Evolutionary conservation across 2,113 vertebrate genomes (phyloP).

Genomic region (Prochilodus magdalenae): DNA sequence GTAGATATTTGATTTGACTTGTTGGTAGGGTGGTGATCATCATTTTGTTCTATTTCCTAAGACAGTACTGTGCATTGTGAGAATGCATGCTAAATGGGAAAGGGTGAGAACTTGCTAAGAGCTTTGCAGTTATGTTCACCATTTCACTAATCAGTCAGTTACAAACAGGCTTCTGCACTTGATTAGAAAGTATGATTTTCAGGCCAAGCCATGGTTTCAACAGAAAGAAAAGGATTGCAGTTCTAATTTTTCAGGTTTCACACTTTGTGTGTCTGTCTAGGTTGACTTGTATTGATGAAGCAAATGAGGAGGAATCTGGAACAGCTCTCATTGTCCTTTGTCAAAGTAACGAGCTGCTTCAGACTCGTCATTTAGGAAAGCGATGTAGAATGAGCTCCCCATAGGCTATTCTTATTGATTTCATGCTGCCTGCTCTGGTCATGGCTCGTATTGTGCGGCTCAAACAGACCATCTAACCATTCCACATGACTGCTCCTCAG

Average conservation of each 20-base stretch:
- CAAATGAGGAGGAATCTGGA: not conserved
- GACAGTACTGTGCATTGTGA: not conserved
- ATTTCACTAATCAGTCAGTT: constrained; percentile 4
- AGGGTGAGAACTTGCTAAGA: not conserved
- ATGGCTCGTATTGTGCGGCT: constrained; percentile 8
- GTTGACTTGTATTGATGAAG: not conserved
- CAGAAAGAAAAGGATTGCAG: not conserved
- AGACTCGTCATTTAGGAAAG: not conserved
- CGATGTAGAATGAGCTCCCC: not conserved
- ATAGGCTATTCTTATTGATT: constrained; percentile 31
- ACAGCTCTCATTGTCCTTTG: not conserved
- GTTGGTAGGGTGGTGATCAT: not conserved
- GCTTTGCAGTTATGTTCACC: constrained; percentile 19
- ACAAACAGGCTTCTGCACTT: not conserved
- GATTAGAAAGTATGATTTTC: not conserved
- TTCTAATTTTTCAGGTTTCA: not conserved
- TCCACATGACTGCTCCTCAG: constrained; percentile 10
- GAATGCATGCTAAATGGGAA: constrained; percentile 1
- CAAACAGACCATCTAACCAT: constrained; percentile 2
- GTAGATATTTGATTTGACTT: not conserved
- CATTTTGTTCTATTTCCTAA: not conserved
- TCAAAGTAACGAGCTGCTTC: constrained; percentile 20
- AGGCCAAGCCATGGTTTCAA: not conserved
- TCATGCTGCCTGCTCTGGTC: not conserved
- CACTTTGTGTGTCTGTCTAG: not conserved